A percentile compares a stretch with the other conserved stretches of the same genome.
Evolutionary conservation across 2,113 vertebrate genomes (phyloP).

Genomic region (Tyrannus savana): DNA sequence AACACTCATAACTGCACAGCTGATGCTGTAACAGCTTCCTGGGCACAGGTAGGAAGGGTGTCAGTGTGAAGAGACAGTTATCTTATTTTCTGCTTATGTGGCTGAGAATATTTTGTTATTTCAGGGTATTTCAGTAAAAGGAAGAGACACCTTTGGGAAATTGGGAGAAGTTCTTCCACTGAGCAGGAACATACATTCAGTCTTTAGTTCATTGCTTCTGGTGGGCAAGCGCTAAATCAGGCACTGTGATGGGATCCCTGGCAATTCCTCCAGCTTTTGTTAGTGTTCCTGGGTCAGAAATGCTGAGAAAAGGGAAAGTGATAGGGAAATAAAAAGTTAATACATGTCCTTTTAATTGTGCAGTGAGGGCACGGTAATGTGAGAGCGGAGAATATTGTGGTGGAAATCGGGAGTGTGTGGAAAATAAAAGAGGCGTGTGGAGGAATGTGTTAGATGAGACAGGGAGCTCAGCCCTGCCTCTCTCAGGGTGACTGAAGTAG

Average conservation of each 20-base stretch:
- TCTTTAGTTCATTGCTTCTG: background rate
- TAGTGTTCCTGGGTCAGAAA: background rate
- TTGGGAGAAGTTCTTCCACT: background rate
- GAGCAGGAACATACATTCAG: background rate
- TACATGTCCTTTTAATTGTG: background rate
- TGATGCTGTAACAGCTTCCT: background rate
- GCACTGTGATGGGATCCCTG: background rate
- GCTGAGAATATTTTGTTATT: constrained; percentile 21
- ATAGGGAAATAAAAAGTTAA: background rate
- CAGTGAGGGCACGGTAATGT: background rate
- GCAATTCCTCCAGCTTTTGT: background rate
- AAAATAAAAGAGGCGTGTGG: background rate
- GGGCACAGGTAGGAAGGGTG: background rate
- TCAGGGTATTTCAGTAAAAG: background rate
- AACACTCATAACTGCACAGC: background rate
- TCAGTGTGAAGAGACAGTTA: background rate
- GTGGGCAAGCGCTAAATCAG: constrained; percentile 10
- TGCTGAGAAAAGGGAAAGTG: background rate
- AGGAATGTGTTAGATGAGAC: background rate
- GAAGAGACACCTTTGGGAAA: constrained; percentile 15
- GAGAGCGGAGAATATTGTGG: background rate
- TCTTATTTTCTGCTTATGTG: background rate
- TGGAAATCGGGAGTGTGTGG: background rate
- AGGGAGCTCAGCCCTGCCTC: background rate
- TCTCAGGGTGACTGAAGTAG: background rate